phyloP scores from a whole-genome alignment of 2,888 invertebrate species.

The Lasioglossum calceatum region DNA sequence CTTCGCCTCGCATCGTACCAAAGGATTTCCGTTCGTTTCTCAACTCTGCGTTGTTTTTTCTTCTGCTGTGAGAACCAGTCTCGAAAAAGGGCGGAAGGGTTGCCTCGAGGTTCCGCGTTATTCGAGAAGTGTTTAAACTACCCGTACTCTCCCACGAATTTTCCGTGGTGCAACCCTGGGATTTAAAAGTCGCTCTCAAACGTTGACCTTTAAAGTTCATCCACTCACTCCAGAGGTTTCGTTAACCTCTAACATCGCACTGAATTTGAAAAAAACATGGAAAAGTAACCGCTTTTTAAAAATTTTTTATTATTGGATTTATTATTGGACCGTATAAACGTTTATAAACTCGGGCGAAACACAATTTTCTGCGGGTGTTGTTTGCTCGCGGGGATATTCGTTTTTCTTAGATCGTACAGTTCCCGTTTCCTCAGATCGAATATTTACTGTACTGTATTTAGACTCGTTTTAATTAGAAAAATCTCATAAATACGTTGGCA shows the following conservation, averaged over 20 bases:
- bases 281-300: no score
- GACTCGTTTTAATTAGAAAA: no score
- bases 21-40: conserved; percentile 42
- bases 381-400: no score
- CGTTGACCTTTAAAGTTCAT: background rate
- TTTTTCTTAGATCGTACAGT: no score
- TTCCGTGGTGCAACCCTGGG: background rate
- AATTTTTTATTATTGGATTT: no score
- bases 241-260: background rate
- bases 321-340: background rate
- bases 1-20: conserved; percentile 21
- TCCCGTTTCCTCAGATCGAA: no score
- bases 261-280: background rate
- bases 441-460: no score
- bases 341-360: background rate
- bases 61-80: conserved; percentile 35
- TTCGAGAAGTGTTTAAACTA: conserved; percentile 24
- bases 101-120: conserved; percentile 10
- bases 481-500: no score
- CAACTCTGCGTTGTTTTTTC: conserved; percentile 32
- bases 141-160: conserved; percentile 4
- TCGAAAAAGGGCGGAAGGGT: conserved; percentile 26
- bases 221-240: no score
- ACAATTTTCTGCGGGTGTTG: no score
- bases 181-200: background rate